phyloP scores from a whole-genome alignment of 2,113 vertebrate species.

The Raja brachyura region DNA sequence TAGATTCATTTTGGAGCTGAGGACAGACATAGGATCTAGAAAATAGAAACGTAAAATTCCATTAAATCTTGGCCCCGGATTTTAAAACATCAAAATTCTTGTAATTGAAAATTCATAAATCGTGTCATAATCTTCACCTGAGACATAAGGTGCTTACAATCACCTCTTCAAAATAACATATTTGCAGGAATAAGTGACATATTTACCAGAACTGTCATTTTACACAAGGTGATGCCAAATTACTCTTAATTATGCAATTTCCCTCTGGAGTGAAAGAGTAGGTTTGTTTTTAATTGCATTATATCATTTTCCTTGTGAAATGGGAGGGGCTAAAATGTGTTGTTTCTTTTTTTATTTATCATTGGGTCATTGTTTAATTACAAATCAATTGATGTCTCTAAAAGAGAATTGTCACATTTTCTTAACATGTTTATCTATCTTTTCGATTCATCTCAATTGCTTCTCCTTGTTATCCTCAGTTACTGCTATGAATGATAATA shows the following conservation, averaged over 20 bases:
- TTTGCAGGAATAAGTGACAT: neutral
- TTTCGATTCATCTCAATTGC: neutral
- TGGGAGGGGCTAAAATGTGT: neutral
- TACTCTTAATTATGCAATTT: neutral
- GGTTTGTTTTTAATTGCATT: neutral
- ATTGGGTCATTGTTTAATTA: neutral
- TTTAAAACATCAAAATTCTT: too few relatives aligned
- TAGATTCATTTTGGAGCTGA: too few relatives aligned
- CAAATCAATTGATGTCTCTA: too few relatives aligned
- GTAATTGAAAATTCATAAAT: too few relatives aligned
- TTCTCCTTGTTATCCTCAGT: neutral
- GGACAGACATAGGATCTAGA: too few relatives aligned
- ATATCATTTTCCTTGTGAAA: neutral
- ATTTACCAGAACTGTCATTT: conserved; percentile 1
- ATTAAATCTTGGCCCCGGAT: too few relatives aligned
- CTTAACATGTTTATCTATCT: neutral
- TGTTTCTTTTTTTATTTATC: neutral
- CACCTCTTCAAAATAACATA: neutral
- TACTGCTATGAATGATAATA: neutral
- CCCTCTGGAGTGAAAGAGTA: neutral
- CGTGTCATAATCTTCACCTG: too few relatives aligned
- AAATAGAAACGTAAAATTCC: too few relatives aligned
- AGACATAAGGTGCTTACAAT: too few relatives aligned
- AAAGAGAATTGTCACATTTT: too few relatives aligned
- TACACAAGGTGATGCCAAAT: neutral